These are phyloP conservation scores for Crax fasciolata DNA, from an alignment of 2,797 vertebrate genomes.

Conservation along the genomic window DNA sequence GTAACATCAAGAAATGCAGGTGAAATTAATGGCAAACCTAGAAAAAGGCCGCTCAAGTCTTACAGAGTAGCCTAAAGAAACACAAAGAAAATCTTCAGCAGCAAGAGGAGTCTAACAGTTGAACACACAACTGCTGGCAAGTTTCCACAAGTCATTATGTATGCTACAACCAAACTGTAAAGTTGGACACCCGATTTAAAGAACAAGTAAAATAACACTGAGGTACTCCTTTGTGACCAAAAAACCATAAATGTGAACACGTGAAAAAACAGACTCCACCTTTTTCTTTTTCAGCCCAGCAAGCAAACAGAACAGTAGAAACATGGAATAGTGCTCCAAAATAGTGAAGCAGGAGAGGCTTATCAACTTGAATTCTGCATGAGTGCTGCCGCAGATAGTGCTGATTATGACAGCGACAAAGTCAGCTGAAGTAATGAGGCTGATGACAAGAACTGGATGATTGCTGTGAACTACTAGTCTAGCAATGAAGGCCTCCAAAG, in stretches of 20 bases:
- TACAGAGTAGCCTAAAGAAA: background rate
- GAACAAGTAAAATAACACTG: background rate
- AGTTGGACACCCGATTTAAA: background rate
- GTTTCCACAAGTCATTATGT: background rate
- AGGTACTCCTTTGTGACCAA: background rate
- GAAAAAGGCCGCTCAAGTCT: background rate
- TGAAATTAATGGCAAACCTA: background rate
- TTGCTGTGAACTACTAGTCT: background rate
- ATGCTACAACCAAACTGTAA: background rate
- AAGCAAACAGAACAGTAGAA: background rate
- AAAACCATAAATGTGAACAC: background rate
- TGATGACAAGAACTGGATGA: background rate
- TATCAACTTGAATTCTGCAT: background rate
- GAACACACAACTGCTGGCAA: background rate
- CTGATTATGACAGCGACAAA: background rate
- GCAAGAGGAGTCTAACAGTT: background rate
- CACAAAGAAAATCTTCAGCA: background rate
- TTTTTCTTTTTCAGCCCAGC: background rate
- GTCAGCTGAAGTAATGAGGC: background rate
- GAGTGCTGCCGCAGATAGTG: background rate
- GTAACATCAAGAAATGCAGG: background rate
- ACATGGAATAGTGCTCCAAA: background rate
- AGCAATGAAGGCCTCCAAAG: background rate
- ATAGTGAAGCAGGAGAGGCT: background rate
- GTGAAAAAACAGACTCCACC: background rate